Evolutionary conservation across 2,797 vertebrate species (phyloP).

Genomic region (Notamacropus eugenii): DNA sequence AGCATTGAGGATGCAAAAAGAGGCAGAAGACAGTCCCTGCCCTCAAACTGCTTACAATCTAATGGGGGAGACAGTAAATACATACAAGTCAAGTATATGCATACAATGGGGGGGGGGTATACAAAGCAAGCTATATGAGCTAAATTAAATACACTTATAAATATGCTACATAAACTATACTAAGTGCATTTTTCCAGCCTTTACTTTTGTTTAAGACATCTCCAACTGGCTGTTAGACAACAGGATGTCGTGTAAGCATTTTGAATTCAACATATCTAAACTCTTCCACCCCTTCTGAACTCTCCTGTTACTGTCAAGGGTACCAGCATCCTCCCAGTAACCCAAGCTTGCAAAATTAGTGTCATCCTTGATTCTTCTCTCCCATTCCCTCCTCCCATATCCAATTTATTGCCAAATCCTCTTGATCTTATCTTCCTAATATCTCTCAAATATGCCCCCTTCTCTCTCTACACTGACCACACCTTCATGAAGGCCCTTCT

Average conservation of each 20-base stretch:
- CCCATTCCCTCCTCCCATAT: neutral
- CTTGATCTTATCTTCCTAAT: neutral
- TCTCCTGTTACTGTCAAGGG: neutral
- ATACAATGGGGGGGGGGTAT: neutral
- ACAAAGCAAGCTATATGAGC: neutral
- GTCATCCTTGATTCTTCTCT: neutral
- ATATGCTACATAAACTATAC: neutral
- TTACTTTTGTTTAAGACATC: neutral
- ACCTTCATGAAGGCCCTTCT: neutral
- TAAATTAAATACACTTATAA: neutral
- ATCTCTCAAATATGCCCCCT: neutral
- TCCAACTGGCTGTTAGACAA: neutral
- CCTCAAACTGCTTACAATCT: neutral
- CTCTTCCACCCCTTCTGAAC: neutral
- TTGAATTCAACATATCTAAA: neutral
- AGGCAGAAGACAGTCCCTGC: neutral
- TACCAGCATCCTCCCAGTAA: neutral
- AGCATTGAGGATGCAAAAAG: neutral
- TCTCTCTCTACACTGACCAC: neutral
- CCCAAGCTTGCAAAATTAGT: neutral
- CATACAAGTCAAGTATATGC: neutral
- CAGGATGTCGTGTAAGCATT: neutral
- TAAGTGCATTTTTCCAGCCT: neutral
- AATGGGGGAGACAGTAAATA: neutral
- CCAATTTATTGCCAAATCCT: neutral